Evolutionary conservation across 1,140 invertebrate species (phyloP).

Genomic region (Papilio helenus): DNA sequence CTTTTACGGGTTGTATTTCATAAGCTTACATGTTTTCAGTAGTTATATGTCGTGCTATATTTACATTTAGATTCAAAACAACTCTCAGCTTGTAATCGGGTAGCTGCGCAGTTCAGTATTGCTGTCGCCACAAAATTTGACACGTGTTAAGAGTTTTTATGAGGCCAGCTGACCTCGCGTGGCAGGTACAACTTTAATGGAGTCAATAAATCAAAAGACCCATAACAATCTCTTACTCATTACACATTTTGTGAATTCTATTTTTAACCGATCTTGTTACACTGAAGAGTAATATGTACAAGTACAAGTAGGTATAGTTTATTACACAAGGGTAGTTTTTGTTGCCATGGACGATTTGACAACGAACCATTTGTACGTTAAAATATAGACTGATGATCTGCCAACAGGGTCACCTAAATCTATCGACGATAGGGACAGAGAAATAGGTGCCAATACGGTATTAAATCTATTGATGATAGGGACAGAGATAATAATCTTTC

Average conservation of each 20-base stretch:
- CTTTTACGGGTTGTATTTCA: neutral
- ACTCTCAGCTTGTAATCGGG: slow-evolving; percentile 9
- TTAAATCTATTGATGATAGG: no score
- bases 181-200: slow-evolving; percentile 33
- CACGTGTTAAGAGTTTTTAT: slow-evolving; percentile 30
- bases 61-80: slow-evolving; percentile 30
- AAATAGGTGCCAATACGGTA: no score
- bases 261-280: slow-evolving; percentile 18
- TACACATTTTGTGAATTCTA: slow-evolving; percentile 31
- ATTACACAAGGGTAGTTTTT: no score
- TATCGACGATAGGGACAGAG: no score
- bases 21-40: neutral
- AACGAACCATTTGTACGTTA: no score
- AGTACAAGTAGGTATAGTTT: neutral
- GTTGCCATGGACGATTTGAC: no score
- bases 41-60: neutral
- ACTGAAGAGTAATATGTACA: neutral
- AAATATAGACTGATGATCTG: no score
- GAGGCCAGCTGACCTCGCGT: slow-evolving; percentile 7
- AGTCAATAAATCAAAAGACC: slow-evolving; percentile 31
- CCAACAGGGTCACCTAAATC: no score
- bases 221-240: slow-evolving; percentile 22
- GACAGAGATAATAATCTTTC: no score
- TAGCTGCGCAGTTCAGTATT: neutral
- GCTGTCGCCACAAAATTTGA: slow-evolving; percentile 28